Evolutionary conservation across 2,797 vertebrate species (phyloP), one percentile per base, ranked within the genome.

Genomic region (Acipenser oxyrinchus): DNA sequence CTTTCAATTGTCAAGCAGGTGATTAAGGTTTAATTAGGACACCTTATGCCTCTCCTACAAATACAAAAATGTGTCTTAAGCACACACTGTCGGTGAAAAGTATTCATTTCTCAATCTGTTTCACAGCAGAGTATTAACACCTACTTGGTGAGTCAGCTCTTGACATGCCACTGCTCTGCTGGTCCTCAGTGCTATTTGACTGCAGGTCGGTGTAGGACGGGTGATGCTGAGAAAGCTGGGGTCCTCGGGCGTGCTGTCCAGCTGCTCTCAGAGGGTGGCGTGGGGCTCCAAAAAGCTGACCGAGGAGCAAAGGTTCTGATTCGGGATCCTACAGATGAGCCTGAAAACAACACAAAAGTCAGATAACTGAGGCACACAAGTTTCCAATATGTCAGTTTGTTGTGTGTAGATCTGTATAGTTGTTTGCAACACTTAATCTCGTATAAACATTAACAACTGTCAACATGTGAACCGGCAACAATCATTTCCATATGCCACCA

Each of bases 61-160:
- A 37, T 37, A 37, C 4, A 37, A 37, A 37, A 37, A 37, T 37
- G 23, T 2, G 23, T 37, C 23, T 2, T 37, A 37, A 37, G 23
- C 23, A 37, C 23, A 37, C 4, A 37, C 4, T 37, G 50, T 4
- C 9, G 48, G 37, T 51, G 48, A 51, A 53, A 53, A 9, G 12
- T 9, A 53, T 52, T 52, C 5, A 9, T 53, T 53, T 9, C 51
- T 9, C 8, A 9, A 12, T 9, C 7, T 9, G 12, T 53, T 12
- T 53, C 8, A 12, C 6, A 4, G 5, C 51, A 9, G 6, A 12
- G 8, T 53, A 53, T 53, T 12, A 15, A 11, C 8, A 69, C 87
- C 92, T 87, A 94, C 91, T 88, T 50, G 87, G 78, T 1, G 90
- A 91, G 65, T 83, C 88, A 2, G 88, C 82, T 61, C 80, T 77